phyloP scores from a whole-genome alignment of 2,888 invertebrate genomes.

The Drosophila peninsularis region DNA sequence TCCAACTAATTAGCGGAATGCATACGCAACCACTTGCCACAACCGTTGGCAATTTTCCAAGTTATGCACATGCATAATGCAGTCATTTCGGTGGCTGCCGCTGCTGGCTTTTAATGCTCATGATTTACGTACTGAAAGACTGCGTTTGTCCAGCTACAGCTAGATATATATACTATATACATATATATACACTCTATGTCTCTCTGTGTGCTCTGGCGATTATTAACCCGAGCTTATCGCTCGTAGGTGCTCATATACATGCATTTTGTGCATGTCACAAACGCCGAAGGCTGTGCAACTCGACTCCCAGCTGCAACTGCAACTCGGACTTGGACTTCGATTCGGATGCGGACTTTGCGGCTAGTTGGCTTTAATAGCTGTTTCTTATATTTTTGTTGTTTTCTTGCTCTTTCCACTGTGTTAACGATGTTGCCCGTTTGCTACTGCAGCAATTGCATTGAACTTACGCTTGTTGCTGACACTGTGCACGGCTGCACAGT shows the following conservation, averaged over 20 bases:
- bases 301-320: constrained; percentile 21
- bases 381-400: constrained; percentile 49
- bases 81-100: constrained; percentile 37
- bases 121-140: constrained; percentile 69
- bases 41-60: constrained; percentile 42
- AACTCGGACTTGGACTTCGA: constrained; percentile 28
- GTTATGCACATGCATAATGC: constrained; percentile 75
- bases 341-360: constrained; percentile 31
- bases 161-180: constrained; percentile 5
- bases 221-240: constrained; percentile 73
- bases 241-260: constrained; percentile 77
- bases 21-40: constrained; percentile 40
- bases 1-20: constrained; percentile 68
- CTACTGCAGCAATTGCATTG: constrained; percentile 69
- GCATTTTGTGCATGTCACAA: constrained; percentile 80
- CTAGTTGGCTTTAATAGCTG: constrained; percentile 70
- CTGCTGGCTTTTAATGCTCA: constrained; percentile 53
- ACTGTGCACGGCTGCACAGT: constrained; percentile 49
- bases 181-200: constrained; percentile 10
- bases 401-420: constrained; percentile 41
- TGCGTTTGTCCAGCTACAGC: constrained; percentile 47
- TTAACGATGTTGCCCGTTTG: constrained; percentile 75
- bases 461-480: constrained; percentile 53
- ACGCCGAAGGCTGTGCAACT: constrained; percentile 50
- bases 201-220: constrained; percentile 47